Evolutionary conservation across 2,888 invertebrate genomes (phyloP).

Genomic region (Muschampia plurimacula): DNA sequence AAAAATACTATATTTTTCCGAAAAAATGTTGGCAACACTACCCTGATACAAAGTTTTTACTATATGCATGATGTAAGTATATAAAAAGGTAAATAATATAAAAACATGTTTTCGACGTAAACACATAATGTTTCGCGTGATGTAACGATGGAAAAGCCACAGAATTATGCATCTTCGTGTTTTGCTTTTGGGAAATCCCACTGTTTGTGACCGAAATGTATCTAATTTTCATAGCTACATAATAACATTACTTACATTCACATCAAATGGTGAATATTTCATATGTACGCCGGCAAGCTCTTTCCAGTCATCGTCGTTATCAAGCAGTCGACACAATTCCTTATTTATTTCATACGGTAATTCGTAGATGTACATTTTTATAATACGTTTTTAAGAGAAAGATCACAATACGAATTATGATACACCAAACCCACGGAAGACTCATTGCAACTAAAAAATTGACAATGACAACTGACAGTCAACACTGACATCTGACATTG

Average conservation of each 20-base stretch:
- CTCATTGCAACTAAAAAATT: background rate
- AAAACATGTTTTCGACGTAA: slow-evolving; percentile 3
- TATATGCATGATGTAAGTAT: too few relatives aligned
- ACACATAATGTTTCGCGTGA: background rate
- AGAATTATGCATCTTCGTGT: slow-evolving; percentile 3
- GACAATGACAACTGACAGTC: too few relatives aligned
- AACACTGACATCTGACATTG: too few relatives aligned
- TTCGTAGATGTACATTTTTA: slow-evolving; percentile 86
- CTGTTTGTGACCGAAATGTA: slow-evolving; percentile 11
- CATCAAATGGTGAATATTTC: slow-evolving; percentile 87
- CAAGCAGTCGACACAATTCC: slow-evolving; percentile 91
- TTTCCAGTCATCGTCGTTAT: slow-evolving; percentile 92
- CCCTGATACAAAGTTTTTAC: too few relatives aligned
- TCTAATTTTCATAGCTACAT: slow-evolving; percentile 26
- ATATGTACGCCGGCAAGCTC: slow-evolving; percentile 89
- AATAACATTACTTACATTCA: slow-evolving; percentile 75
- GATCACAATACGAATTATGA: slow-evolving; percentile 18
- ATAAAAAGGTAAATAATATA: too few relatives aligned
- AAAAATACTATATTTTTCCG: too few relatives aligned
- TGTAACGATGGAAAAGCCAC: slow-evolving; percentile 9
- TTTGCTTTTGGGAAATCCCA: slow-evolving; percentile 57
- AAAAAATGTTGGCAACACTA: too few relatives aligned
- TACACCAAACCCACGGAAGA: slow-evolving; percentile 28
- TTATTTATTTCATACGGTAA: slow-evolving; percentile 89
- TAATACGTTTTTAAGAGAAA: slow-evolving; percentile 23